Conservation (phyloP, 2,888 invertebrate genomes). For the Drosophila recens region DNA sequence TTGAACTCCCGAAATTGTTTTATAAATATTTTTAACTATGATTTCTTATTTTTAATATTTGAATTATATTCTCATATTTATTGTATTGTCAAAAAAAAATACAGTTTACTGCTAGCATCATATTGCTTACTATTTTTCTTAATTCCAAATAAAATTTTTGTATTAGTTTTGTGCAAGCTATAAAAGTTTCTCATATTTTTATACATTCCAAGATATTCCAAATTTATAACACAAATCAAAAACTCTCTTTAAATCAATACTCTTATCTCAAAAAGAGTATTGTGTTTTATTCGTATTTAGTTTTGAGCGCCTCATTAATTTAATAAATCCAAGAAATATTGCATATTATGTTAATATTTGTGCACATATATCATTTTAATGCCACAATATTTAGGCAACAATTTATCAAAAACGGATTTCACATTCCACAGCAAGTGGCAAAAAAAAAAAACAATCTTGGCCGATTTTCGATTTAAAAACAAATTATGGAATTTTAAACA, state of each 20-base stretch:
- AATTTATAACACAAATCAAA: background rate
- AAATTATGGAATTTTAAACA: slow-evolving; percentile 8
- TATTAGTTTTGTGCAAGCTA: no score
- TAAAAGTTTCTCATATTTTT: no score
- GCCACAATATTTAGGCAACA: slow-evolving; percentile 20
- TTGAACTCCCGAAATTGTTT: no score
- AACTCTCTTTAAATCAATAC: background rate
- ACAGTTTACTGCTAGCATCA: no score
- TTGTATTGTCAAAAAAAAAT: no score
- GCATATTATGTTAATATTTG: slow-evolving; percentile 52
- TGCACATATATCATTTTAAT: slow-evolving; percentile 37
- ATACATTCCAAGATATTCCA: no score
- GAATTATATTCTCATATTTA: no score
- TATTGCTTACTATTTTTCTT: no score
- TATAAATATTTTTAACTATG: no score
- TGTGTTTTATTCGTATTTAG: slow-evolving; percentile 8
- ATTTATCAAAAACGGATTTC: slow-evolving; percentile 33
- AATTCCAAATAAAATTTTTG: no score
- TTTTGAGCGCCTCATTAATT: slow-evolving; percentile 42
- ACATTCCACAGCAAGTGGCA: slow-evolving; percentile 43
- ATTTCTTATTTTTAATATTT: no score
- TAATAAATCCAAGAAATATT: slow-evolving; percentile 51
- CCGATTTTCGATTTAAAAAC: slow-evolving; percentile 5
- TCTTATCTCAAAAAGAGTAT: slow-evolving; percentile 5
- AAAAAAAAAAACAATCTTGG: slow-evolving; percentile 2